phyloP scores from a whole-genome alignment of 2,888 invertebrate genomes.

The Lutraria lutraria region DNA sequence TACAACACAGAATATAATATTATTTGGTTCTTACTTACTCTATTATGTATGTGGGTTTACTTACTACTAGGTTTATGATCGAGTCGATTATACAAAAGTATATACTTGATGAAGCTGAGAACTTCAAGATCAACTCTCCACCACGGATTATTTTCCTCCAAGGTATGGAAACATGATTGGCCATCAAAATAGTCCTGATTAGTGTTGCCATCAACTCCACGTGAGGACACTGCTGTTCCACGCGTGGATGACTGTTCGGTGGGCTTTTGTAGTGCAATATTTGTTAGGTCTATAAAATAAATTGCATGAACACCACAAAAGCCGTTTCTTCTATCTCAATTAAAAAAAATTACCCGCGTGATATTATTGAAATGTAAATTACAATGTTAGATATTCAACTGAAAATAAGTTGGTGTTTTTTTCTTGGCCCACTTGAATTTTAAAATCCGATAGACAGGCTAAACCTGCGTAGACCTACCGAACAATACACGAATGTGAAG shows the following conservation, averaged over 20 bases:
- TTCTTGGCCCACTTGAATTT: too few species aligned
- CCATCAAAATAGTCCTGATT: background rate
- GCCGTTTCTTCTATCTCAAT: too few species aligned
- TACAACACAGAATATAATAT: too few species aligned
- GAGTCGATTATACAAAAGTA: background rate
- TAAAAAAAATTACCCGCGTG: too few species aligned
- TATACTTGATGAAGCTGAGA: background rate
- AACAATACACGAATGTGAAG: too few species aligned
- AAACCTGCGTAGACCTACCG: too few species aligned
- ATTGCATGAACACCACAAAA: background rate
- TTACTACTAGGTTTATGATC: background rate
- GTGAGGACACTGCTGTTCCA: too few species aligned
- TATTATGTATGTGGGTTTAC: background rate
- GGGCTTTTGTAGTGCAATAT: conserved; percentile 4
- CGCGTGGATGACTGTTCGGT: background rate
- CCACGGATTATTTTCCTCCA: background rate
- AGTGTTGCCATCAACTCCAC: background rate
- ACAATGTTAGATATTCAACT: too few species aligned
- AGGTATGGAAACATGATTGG: background rate
- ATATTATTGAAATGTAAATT: too few species aligned
- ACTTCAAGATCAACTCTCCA: conserved; percentile 8
- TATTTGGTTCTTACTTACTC: too few species aligned
- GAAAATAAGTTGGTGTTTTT: too few species aligned
- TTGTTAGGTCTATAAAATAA: background rate
- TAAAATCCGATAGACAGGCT: too few species aligned